Base-by-base conservation (phyloP, 64 coral and sea anemone species). In the Porites australiensis region DNA sequence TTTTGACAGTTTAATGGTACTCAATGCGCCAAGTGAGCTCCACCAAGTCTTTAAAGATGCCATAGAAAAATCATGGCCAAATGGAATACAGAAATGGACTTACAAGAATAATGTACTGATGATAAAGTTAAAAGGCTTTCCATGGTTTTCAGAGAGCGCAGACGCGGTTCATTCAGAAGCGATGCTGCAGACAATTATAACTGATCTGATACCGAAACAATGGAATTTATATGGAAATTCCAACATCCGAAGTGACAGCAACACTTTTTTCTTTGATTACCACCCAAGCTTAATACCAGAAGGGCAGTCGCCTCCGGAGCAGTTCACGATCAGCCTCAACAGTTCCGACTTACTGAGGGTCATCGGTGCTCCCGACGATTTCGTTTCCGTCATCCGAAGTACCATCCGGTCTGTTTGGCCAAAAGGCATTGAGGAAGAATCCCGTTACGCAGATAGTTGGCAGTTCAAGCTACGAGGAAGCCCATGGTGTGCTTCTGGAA, bases 391-490 rank as follows among this genome's bases (percentile, higher is more conserved):
- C 46, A 71, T 98, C 18, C 90, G 88, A 23, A 75, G 69, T 50
- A 78, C 75, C 0, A 82, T 98, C 53, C 71, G 90, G 74, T 69
- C 61, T 10, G 16, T 54, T 10, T 98, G 96, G 96, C 16, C 61
- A 10, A 89, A 79, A 14, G 90, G 90, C 0, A 93, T 98, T 23
- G 76, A 90, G 52, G 75, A 77, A 20, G 94, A 98, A 57, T 58
- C 55, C 19, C 13, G 74, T 11, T 93, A 88, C 61, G 62, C 52
- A 58, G 65, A 62, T 11, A 91, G 90, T 58, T 96, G 69, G 83
- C 90, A 98, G 83, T 98, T 95, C 44, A 93, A 98, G 52, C 82
- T 98, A 13, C 68, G 82, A 77, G 94, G 96, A 3, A 90, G 23
- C 22, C 96, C 96, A 3, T 98, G 96, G 96, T 93, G 91, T 74